These are phyloP conservation scores for Coecobrya sp. DNA, from an alignment of 2,888 invertebrate genomes.

Conservation along the genomic window DNA sequence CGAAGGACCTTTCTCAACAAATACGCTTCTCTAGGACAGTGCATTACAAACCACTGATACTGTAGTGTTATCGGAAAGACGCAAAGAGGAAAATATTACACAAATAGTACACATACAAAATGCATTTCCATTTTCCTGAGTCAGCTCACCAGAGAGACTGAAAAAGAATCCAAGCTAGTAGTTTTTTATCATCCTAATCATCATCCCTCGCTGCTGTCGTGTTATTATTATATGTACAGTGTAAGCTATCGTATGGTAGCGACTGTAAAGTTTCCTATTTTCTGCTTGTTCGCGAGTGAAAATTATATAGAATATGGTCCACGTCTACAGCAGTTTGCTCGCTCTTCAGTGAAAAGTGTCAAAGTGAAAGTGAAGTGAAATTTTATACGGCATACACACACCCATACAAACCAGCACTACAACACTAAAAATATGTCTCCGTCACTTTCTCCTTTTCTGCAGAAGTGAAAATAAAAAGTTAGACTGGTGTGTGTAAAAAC, in stretches of 20 bases:
- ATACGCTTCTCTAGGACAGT: not conserved
- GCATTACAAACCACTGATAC: not conserved
- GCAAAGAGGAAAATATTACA: not conserved
- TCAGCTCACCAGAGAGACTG: constrained; percentile 30
- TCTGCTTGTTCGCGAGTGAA: constrained; percentile 53
- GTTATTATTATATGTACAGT: not conserved
- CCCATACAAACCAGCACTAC: constrained; percentile 41
- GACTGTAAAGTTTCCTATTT: constrained; percentile 44
- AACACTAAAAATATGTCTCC: constrained; percentile 56
- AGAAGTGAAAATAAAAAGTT: constrained; percentile 38
- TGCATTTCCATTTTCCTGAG: constrained; percentile 7
- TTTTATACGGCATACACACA: constrained; percentile 70
- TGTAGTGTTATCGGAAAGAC: not conserved
- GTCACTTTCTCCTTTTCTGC: constrained; percentile 44
- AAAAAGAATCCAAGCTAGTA: constrained; percentile 14
- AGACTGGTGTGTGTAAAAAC: not conserved
- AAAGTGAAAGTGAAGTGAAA: constrained; percentile 82
- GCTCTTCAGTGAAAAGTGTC: constrained; percentile 72
- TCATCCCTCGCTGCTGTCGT: constrained; percentile 1
- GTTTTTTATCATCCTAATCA: constrained; percentile 55
- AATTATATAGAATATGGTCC: constrained; percentile 72
- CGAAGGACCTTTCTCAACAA: constrained; percentile 64
- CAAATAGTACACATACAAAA: not conserved
- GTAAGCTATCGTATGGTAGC: constrained; percentile 3
- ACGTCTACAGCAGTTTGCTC: constrained; percentile 70